Conservation (phyloP, 35 echinoderm and acorn worm species). For the Heliocidaris erythrogramma region DNA sequence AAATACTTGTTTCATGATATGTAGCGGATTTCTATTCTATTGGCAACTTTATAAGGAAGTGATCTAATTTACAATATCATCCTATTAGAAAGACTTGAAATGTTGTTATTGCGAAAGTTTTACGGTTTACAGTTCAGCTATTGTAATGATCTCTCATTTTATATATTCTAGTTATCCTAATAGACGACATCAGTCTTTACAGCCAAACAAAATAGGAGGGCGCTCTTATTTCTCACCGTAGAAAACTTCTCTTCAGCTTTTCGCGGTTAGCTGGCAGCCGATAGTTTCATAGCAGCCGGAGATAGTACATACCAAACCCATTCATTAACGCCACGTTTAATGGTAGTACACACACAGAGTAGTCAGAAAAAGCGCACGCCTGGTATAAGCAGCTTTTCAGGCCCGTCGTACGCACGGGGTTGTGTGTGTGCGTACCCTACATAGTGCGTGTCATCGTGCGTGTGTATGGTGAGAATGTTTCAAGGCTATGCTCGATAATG, state of each 20-base stretch:
- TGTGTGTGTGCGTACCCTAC: not conserved
- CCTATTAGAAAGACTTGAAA: too few relatives aligned
- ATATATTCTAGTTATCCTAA: too few relatives aligned
- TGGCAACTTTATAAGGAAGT: too few relatives aligned
- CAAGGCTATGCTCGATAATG: constrained; percentile 16
- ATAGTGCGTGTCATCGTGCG: not conserved
- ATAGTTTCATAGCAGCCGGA: not conserved
- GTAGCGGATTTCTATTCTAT: too few relatives aligned
- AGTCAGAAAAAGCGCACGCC: not conserved
- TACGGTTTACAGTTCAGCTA: too few relatives aligned
- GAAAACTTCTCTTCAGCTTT: not conserved
- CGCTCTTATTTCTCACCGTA: not conserved
- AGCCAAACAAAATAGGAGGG: not conserved
- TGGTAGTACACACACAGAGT: not conserved
- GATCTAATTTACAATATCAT: too few relatives aligned
- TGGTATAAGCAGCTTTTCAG: not conserved
- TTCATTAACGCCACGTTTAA: not conserved
- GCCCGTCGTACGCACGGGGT: not conserved
- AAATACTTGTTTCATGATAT: too few relatives aligned
- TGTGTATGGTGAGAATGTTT: not conserved
- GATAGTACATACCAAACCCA: not conserved
- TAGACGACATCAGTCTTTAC: too few relatives aligned
- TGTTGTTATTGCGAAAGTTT: too few relatives aligned
- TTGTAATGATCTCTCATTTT: not conserved
- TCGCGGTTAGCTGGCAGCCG: not conserved